Percentiles rank a stretch among this genome's conserved stretches.
These are phyloP conservation scores for Halocaridina rubra DNA, from an alignment of 2,888 invertebrate species.

Conservation along the genomic window DNA sequence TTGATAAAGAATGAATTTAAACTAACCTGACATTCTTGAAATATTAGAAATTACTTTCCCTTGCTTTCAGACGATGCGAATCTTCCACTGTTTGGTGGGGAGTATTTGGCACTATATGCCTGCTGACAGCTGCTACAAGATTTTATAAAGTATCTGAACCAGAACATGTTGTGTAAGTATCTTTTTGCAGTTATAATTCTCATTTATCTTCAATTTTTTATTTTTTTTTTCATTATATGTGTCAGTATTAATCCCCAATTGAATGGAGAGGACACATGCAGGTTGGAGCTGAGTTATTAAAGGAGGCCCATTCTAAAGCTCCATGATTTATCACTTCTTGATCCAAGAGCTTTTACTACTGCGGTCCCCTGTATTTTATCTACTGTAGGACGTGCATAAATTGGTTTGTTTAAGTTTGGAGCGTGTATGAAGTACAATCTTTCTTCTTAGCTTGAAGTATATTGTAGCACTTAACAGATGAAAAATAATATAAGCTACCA, in stretches of 20 bases:
- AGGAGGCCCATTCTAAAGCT: no score
- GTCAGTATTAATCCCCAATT: not conserved
- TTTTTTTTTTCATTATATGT: not conserved
- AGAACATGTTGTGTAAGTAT: conserved; percentile 89
- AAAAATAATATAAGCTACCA: no score
- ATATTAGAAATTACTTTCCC: no score
- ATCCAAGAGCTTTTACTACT: not conserved
- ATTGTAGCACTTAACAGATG: no score
- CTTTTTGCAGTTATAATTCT: not conserved
- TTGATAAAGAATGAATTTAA: no score
- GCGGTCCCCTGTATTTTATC: no score
- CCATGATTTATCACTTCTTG: not conserved
- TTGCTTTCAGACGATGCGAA: conserved; percentile 15
- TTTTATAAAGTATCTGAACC: conserved; percentile 92
- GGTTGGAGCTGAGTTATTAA: not conserved
- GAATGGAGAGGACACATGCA: not conserved
- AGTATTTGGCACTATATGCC: conserved; percentile 75
- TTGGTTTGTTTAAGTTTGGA: no score
- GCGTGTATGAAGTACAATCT: no score
- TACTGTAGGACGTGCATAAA: no score
- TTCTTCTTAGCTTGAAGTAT: no score
- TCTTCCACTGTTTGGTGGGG: conserved; percentile 74
- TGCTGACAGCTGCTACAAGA: conserved; percentile 80
- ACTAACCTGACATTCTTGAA: no score
- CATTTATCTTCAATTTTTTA: no score